These are phyloP conservation scores for Ditylenchus weischeri DNA, from an alignment of 2,888 invertebrate species.

Conservation along the genomic window DNA sequence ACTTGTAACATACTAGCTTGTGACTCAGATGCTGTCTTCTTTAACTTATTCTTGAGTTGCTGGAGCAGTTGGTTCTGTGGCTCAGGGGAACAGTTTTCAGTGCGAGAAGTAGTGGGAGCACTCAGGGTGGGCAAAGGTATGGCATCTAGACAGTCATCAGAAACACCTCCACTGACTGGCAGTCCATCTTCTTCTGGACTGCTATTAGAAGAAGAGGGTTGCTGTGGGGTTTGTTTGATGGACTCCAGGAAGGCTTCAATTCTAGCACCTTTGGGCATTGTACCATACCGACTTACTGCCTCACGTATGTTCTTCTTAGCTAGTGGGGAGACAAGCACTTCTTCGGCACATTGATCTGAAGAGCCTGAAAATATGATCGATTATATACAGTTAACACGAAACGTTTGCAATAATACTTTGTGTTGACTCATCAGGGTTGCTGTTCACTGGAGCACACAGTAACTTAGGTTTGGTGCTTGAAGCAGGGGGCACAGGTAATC, in stretches of 20 bases:
- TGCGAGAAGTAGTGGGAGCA: conserved; percentile 23
- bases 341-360: background rate
- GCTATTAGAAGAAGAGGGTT: conserved; percentile 11
- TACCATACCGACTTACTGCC: conserved; percentile 90
- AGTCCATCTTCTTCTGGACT: background rate
- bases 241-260: conserved; percentile 95
- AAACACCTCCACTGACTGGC: conserved; percentile 23
- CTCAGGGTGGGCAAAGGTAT: conserved; percentile 36
- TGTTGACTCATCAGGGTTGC: background rate
- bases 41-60: conserved; percentile 54
- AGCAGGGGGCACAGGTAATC: conserved; percentile 44
- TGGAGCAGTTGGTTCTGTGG: conserved; percentile 38
- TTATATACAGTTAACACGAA: too few relatives aligned
- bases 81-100: background rate
- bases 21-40: conserved; percentile 47
- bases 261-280: conserved; percentile 89
- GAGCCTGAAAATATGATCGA: too few relatives aligned
- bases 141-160: conserved; percentile 50
- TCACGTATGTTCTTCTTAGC: conserved; percentile 52
- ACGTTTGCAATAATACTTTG: background rate
- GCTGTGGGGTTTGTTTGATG: conserved; percentile 61
- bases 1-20: background rate
- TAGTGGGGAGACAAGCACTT: conserved; percentile 34
- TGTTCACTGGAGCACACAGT: conserved; percentile 22
- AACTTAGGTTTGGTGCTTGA: conserved; percentile 48